Percentiles rank a stretch among this genome's conserved stretches.
phyloP scores from a whole-genome alignment of 2,797 vertebrate species.

The Manis javanica region DNA sequence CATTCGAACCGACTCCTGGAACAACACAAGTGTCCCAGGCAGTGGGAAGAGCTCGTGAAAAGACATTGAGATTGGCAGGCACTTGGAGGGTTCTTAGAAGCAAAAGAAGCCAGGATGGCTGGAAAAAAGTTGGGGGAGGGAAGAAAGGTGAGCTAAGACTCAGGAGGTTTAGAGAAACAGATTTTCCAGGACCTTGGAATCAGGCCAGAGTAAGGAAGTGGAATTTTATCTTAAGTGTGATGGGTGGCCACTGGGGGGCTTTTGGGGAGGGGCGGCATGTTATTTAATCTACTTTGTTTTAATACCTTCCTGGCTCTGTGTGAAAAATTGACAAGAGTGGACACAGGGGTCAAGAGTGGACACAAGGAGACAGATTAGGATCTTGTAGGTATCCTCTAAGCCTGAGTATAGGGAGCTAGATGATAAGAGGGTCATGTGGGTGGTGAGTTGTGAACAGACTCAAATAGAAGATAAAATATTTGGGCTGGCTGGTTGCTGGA shows the following conservation, averaged over 20 bases:
- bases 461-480: neutral
- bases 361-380: neutral
- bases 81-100: conserved; percentile 1
- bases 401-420: neutral
- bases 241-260: neutral
- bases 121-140: conserved; percentile 3
- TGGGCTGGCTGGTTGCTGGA: neutral
- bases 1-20: neutral
- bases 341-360: neutral
- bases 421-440: neutral
- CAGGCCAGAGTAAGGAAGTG: neutral
- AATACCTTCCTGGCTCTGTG: neutral
- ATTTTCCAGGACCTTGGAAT: conserved; percentile 34
- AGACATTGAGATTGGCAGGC: neutral
- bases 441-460: neutral
- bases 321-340: neutral
- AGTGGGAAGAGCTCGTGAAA: neutral
- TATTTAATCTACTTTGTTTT: conserved; percentile 3
- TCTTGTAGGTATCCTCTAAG: neutral
- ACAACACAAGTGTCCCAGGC: conserved; percentile 28
- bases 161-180: conserved; percentile 18
- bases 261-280: neutral
- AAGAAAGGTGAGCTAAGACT: neutral
- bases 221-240: conserved; percentile 26
- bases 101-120: neutral